These are phyloP conservation scores for Dasyornis broadbenti DNA, from an alignment of 2,113 vertebrate species.

Conservation along the genomic window DNA sequence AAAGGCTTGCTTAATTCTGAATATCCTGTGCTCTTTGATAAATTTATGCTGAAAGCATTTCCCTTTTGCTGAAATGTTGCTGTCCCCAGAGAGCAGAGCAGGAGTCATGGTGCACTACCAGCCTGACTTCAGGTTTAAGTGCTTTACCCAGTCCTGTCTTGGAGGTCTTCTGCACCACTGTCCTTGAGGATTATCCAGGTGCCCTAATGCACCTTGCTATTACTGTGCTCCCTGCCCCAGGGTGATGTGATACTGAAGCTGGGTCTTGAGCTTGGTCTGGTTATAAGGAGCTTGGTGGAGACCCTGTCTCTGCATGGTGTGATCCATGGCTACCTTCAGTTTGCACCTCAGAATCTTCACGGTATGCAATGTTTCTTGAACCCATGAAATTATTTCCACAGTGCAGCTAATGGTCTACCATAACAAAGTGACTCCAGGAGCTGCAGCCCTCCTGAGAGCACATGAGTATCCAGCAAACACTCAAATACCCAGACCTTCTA, in stretches of 20 bases:
- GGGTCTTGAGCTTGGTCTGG: background rate
- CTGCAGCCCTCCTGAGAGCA: background rate
- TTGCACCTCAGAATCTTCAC: background rate
- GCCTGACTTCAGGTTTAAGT: background rate
- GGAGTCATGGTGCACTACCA: background rate
- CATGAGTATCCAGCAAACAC: accelerated
- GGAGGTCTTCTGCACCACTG: background rate
- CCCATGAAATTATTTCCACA: background rate
- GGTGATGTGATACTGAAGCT: background rate
- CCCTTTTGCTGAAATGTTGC: background rate
- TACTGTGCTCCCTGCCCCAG: background rate
- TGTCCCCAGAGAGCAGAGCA: background rate
- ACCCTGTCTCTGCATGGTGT: background rate
- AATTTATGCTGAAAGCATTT: background rate
- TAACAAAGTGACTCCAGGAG: background rate
- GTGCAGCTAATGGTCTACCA: background rate
- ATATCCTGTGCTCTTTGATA: background rate
- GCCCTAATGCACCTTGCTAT: background rate
- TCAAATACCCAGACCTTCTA: background rate
- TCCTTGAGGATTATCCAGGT: background rate
- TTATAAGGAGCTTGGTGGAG: background rate
- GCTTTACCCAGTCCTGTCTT: background rate
- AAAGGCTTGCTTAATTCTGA: background rate
- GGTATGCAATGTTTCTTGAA: background rate
- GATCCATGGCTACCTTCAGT: background rate